Evolutionary conservation across 2,888 invertebrate genomes (phyloP).

Genomic region (Oscheius sp.): DNA sequence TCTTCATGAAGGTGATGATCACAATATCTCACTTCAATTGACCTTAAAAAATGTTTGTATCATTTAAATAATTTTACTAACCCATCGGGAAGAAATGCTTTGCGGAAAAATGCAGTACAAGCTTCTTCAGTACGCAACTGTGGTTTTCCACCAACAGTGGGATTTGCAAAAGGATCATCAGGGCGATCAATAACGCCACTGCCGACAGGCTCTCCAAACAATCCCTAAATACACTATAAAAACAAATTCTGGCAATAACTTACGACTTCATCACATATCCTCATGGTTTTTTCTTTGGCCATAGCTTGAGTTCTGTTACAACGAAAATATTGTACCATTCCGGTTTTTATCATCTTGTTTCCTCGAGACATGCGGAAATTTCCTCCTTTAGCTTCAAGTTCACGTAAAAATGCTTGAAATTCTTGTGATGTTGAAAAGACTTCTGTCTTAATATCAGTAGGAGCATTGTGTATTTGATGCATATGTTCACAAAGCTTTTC

Average conservation of each 20-base stretch:
- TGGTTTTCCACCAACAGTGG: slow-evolving; percentile 27
- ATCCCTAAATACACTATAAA: slow-evolving; percentile 6
- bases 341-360: slow-evolving; percentile 58
- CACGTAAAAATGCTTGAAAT: slow-evolving; percentile 53
- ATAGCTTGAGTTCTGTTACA: slow-evolving; percentile 55
- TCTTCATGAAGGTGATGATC: slow-evolving; percentile 62
- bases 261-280: slow-evolving; percentile 37
- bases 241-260: neutral
- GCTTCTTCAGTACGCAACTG: slow-evolving; percentile 34
- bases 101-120: slow-evolving; percentile 62
- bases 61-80: slow-evolving; percentile 13
- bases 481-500: slow-evolving; percentile 60
- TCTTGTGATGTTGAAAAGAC: slow-evolving; percentile 51
- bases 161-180: slow-evolving; percentile 21
- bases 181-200: slow-evolving; percentile 10
- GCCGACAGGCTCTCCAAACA: slow-evolving; percentile 23
- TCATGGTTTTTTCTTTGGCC: slow-evolving; percentile 36
- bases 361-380: slow-evolving; percentile 65
- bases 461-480: slow-evolving; percentile 53
- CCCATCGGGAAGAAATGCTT: slow-evolving; percentile 55
- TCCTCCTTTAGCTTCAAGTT: slow-evolving; percentile 62
- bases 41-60: slow-evolving; percentile 40
- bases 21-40: slow-evolving; percentile 61
- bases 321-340: slow-evolving; percentile 55
- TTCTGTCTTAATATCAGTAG: slow-evolving; percentile 53